phyloP scores from a whole-genome alignment of 2,888 invertebrate genomes.

The Brassicogethes aeneus region DNA sequence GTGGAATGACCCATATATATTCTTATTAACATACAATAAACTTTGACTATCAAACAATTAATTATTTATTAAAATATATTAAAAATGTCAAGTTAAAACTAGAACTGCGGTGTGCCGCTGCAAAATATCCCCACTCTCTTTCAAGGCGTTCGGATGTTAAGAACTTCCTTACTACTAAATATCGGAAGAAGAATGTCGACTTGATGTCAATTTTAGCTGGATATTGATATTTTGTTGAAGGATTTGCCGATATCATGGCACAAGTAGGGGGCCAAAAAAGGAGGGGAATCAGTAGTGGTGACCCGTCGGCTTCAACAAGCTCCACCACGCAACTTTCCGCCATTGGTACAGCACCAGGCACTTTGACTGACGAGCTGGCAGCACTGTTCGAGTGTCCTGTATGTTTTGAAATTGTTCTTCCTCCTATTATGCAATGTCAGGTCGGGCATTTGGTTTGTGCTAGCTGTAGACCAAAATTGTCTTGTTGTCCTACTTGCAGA shows the following conservation, averaged over 20 bases:
- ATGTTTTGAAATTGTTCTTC: constrained; percentile 98
- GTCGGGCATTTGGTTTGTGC: constrained; percentile 98
- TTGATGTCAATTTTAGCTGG: too few relatives aligned
- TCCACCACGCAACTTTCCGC: constrained; percentile 28
- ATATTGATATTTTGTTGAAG: too few relatives aligned
- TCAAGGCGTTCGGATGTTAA: too few relatives aligned
- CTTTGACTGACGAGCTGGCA: constrained; percentile 78
- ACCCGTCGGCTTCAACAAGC: constrained; percentile 25
- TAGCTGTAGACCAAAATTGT: constrained; percentile 91
- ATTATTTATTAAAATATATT: too few relatives aligned
- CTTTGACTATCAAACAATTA: too few relatives aligned
- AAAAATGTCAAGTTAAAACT: too few relatives aligned
- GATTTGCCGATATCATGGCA: constrained; percentile 25
- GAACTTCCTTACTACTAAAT: too few relatives aligned
- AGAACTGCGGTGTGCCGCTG: too few relatives aligned
- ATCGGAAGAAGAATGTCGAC: too few relatives aligned
- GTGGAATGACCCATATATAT: too few relatives aligned
- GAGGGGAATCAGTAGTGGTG: constrained; percentile 28
- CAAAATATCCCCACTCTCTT: too few relatives aligned
- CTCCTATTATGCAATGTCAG: constrained; percentile 97
- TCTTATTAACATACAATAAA: too few relatives aligned
- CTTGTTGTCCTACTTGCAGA: constrained; percentile 96
- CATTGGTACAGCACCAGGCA: constrained; percentile 47
- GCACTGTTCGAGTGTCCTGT: constrained; percentile 94
- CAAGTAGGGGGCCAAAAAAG: constrained; percentile 32